Conservation (phyloP, 2,888 invertebrate genomes). For the Cantharis rustica region DNA sequence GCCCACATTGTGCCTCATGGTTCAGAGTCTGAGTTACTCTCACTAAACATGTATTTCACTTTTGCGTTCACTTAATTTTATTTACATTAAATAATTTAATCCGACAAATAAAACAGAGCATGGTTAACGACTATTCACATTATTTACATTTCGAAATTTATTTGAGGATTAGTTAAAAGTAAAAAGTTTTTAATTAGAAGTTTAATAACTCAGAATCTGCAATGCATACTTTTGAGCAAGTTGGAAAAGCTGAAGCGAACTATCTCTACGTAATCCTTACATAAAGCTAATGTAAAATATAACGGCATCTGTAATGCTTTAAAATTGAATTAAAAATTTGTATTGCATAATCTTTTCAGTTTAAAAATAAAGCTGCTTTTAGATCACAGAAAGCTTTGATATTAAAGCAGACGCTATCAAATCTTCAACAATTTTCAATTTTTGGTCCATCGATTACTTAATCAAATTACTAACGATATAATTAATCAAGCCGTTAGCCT, state of each 20-base stretch:
- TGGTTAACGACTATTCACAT: neutral
- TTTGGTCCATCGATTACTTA: neutral
- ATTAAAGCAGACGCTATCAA: neutral
- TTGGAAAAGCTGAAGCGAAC: neutral
- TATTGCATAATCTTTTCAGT: neutral
- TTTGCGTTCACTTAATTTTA: conserved; percentile 15
- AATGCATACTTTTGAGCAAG: neutral
- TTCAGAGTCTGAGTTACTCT: conserved; percentile 26
- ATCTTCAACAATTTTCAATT: neutral
- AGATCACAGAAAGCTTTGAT: neutral
- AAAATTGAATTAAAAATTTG: neutral
- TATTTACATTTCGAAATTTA: neutral
- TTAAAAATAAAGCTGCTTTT: neutral
- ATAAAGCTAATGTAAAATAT: neutral
- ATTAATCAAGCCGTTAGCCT: neutral
- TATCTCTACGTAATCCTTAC: neutral
- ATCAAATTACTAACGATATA: neutral
- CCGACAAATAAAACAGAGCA: neutral
- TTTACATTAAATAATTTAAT: neutral
- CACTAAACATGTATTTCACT: conserved; percentile 24
- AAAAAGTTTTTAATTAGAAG: neutral
- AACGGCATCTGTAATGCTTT: neutral
- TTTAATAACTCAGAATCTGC: neutral
- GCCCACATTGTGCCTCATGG: conserved; percentile 73
- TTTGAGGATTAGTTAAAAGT: neutral